Base-by-base conservation (phyloP, 2,888 invertebrate species). In the Nomada fucata region DNA sequence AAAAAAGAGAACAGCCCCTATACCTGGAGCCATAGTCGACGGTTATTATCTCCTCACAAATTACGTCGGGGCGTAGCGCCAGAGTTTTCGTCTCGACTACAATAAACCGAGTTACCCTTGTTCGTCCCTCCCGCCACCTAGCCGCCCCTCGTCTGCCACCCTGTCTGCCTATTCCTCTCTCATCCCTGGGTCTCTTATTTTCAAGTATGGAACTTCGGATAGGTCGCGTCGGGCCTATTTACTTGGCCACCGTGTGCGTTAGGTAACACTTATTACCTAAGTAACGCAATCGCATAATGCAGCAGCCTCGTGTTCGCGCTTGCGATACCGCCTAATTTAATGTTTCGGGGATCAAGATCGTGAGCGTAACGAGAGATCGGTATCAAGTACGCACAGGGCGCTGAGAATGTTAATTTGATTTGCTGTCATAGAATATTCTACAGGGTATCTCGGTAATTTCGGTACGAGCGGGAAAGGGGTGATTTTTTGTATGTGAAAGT, bases 41-140 rank as follows among this genome's bases (percentile, higher is more conserved):
- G 79, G 87, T 90, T 89, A 89, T 89, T 90, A 89, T 90, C 90
- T 83, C 81, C 75, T 89, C 89, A 69, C 85, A 89, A 89, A 89
- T 89, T 89, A 89, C 88, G 86, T 76, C 79, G 79, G 80, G 83
- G 68, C 73, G 63, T 67, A 53, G 72, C 75, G 53, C 63, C 61
- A 59, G 81, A 84, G 82, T 81, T 89, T 85, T 77, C 77, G 85
- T 85, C 88, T 78, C 76, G 63, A 71, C 82, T 63, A 79, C 83
- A 81, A 85, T 87, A 89, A 87, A 89, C 74, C 75, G 78, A 84
- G 76, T 80, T 68, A 81, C 76, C 71, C 69, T 70, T 82, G 84
- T 70, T 82, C 86, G n/a, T 74, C 70, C 63, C 67, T n/a, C n/a
- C 47, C 23, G 4, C 20, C 55, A 52, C 63, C 44, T 57, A n/a